Conservation (phyloP, 2,888 invertebrate genomes). For the Drosophila birchii region DNA sequence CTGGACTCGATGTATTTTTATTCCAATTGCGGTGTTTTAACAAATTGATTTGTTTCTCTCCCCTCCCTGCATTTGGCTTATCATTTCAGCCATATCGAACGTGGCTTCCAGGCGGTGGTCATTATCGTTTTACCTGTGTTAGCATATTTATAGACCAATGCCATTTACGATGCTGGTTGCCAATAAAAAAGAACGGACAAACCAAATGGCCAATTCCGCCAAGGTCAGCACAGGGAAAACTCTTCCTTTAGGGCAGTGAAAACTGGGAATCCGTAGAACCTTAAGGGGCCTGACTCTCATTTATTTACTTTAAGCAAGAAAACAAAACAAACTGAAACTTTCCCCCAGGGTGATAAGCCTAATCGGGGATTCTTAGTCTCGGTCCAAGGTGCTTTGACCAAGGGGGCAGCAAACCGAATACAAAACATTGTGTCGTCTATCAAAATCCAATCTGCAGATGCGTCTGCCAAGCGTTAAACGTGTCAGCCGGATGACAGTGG, state of each 20-base stretch:
- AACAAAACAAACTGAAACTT: conserved; percentile 25
- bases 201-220: conserved; percentile 11
- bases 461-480: conserved; percentile 34
- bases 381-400: conserved; percentile 49
- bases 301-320: conserved; percentile 6
- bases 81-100: conserved; percentile 20
- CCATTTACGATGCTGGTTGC: conserved; percentile 38
- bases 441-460: conserved; percentile 20
- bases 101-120: conserved; percentile 4
- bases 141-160: conserved; percentile 40
- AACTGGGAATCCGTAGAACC: not conserved
- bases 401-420: conserved; percentile 32
- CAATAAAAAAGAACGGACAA: conserved; percentile 24
- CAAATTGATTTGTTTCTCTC: conserved; percentile 12
- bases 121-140: conserved; percentile 27
- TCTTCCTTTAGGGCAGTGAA: not conserved
- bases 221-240: conserved; percentile 18
- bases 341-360: conserved; percentile 37
- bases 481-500: conserved; percentile 21
- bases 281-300: conserved; percentile 16
- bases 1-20: not conserved
- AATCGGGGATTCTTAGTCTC: conserved; percentile 35
- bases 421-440: conserved; percentile 27
- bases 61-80: conserved; percentile 12
- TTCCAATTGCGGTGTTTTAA: conserved; percentile 1